These are phyloP conservation scores for Cepphus grylle DNA, from an alignment of 2,113 vertebrate species.

Conservation along the genomic window DNA sequence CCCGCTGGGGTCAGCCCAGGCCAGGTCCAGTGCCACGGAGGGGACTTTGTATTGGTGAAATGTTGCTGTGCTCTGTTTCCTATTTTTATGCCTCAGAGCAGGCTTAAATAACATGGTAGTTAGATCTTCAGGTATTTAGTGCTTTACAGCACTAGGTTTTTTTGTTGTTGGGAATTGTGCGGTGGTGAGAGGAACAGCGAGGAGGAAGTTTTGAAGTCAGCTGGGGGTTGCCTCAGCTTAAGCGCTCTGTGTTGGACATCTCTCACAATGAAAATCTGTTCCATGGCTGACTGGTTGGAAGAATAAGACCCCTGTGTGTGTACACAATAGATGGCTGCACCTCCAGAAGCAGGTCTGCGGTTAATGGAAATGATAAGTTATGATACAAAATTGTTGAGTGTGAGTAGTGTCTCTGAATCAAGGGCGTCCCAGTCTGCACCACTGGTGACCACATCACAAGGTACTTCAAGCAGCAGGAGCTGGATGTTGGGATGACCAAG, in stretches of 20 bases:
- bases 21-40: background rate
- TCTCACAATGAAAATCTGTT: background rate
- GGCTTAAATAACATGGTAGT: background rate
- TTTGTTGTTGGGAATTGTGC: background rate
- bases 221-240: background rate
- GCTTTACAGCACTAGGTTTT: background rate
- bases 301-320: background rate
- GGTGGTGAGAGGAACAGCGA: background rate
- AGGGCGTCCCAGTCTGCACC: background rate
- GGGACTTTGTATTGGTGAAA: background rate
- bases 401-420: background rate
- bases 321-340: background rate
- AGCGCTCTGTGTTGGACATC: background rate
- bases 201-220: background rate
- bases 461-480: background rate
- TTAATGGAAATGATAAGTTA: background rate
- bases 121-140: background rate
- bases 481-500: accelerated
- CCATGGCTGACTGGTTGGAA: background rate
- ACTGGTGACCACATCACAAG: background rate
- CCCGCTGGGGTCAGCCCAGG: background rate
- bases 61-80: background rate
- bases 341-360: background rate
- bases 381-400: background rate
- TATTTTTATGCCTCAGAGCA: background rate